Base-by-base conservation (phyloP, 2,113 vertebrate genomes). In the Ictalurus furcatus region DNA sequence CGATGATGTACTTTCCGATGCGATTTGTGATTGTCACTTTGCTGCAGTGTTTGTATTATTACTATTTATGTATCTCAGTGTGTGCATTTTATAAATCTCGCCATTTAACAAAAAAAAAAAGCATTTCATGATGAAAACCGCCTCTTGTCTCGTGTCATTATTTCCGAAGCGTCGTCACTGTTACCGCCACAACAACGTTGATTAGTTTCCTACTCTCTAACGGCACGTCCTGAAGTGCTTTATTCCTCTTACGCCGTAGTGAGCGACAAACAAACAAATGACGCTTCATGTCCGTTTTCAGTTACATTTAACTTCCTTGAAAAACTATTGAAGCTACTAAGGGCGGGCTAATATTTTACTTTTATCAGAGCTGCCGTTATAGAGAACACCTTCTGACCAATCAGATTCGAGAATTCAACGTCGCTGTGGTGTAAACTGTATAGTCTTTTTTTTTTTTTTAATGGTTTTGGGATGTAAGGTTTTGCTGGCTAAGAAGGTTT, bases 1-100 rank as follows among this genome's bases (percentile, higher is more conserved):
- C 2, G 4, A 59, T 28, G 11, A 52, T 82, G 89, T 73, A 17
- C 52, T 63, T 85, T 88, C 23, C 30, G 63, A 85, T 80, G 71
- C 44, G 59, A 81, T 85, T 85, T 88, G 88, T 89, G 90, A 91
- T 90, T 78, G 90, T 89, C 84, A 63, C 19, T 48, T 81, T 79
- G 67, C 88, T 88, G 88, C 90, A 89, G 25, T 58, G 34, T 89
- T 87, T 91, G 85, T 87, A 89, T 87, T 87, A 89, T 87, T 40
- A 80, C 54, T 54, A 37, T 90, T 74, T 84, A 34, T 74, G 67
- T 86, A 40, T 83, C 25, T 83, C 30, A 71, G 69, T 59, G 23
- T 78, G 88, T 37, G 58, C 19, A 63, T 87, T 76, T 86, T 87
- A 28, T 78, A 91, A 52, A 85, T 23, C 44, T 76, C 78, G 12